Conservation (phyloP, 2,888 invertebrate genomes). For the Synergus umbraculus region DNA sequence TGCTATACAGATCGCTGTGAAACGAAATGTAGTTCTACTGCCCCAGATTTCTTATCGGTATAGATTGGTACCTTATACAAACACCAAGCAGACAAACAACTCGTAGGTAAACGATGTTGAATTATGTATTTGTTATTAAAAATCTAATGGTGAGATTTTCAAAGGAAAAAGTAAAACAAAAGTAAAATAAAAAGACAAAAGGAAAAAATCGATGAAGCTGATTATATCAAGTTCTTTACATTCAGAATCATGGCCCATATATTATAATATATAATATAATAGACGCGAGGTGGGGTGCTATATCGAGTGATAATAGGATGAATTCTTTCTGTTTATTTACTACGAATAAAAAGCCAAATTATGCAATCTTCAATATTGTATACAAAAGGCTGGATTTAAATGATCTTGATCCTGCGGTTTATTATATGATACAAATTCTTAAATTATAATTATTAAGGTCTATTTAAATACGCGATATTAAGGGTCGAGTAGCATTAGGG, state of each 20-base stretch:
- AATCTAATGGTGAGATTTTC: not conserved
- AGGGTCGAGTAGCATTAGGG: not conserved
- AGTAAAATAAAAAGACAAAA: not conserved
- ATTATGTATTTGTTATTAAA: constrained; percentile 1
- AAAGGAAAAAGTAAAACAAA: not conserved
- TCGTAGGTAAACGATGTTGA: not conserved
- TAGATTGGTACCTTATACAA: constrained; percentile 21
- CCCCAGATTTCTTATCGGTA: constrained; percentile 32
- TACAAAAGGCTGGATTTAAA: constrained; percentile 14
- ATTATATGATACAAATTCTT: not conserved
- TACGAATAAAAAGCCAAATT: constrained; percentile 30
- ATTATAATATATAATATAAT: constrained; percentile 20
- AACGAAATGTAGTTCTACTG: constrained; percentile 24
- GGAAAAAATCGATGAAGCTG: not conserved
- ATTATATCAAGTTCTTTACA: not conserved
- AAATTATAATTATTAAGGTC: not conserved
- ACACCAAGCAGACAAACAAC: not conserved
- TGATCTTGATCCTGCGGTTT: not conserved
- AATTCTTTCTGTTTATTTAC: constrained; percentile 52
- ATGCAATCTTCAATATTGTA: constrained; percentile 37
- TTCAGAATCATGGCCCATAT: constrained; percentile 42
- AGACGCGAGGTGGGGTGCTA: constrained; percentile 47
- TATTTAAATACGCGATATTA: not conserved
- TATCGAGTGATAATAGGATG: constrained; percentile 55
- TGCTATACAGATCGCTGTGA: constrained; percentile 3